Base-by-base conservation (phyloP, 2,888 invertebrate genomes). In the Drosophila antonietae region DNA sequence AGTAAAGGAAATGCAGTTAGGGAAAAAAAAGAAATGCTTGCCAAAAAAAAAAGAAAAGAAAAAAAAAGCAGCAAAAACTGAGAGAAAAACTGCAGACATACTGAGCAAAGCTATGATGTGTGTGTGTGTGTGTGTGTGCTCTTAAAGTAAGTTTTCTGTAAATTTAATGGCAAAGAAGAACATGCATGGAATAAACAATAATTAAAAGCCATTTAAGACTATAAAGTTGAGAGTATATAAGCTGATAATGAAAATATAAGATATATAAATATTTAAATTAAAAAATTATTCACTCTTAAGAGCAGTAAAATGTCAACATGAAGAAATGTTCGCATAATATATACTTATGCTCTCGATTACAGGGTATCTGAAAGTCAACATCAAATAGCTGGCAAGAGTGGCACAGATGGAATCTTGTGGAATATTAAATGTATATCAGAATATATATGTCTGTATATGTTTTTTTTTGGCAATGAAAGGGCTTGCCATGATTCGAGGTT, bases 1-100 rank as follows among this genome's bases (percentile, higher is more conserved):
- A 73, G 62, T 46, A 55, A 73, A 72, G 83, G 72, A 83, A 85
- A 83, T 85, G 72, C 80, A 74, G 78, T 49, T 63, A 66, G 51
- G 69, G 60, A 57, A 58, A 49, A 69, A 46, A 35, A 69, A 62
- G 47, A 78, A 78, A 73, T 72, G 73, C 55, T 61, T 71, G 68
- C 81, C 81, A 81, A 81, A 68, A 73, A 64, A 68, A 70, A 70
- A 56, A 66, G 70, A 51, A 51, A 8, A 9, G n/a, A 5, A 4
- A 31, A 37, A 5, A 4, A 31, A 43, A 2, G 37, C 37, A 14
- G 35, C 35, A 35, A 44, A 65, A 35, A 35, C 23, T 33, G 28
- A 23, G 18, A 61, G 20, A 39, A 55, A 70, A 57, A 41, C 58
- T 64, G 66, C 63, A 70, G 68, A 68, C 67, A 77, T 72, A 62